These are phyloP conservation scores for Amphimedon queenslandica DNA, from an alignment of 37 sponge, comb jelly and placozoan species.

Conservation along the genomic window DNA sequence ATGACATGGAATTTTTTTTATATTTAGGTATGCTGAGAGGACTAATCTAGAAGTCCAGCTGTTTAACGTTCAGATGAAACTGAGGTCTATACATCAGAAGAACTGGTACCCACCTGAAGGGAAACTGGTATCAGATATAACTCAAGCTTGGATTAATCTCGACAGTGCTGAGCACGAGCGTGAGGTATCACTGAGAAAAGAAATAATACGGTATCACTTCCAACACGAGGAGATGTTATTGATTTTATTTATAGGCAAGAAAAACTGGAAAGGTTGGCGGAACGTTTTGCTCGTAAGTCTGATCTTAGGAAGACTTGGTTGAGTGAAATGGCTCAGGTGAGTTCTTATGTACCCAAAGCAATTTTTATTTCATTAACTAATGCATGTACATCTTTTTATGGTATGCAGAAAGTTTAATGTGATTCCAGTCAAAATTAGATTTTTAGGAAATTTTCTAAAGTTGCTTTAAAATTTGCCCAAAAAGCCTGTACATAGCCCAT, in stretches of 20 bases:
- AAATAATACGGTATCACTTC: slow-evolving; percentile 82
- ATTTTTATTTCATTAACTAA: too few relatives aligned
- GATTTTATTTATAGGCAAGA: too few relatives aligned
- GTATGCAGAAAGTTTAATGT: too few relatives aligned
- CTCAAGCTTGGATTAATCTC: slow-evolving; percentile 91
- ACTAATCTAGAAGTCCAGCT: slow-evolving; percentile 86
- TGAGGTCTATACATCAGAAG: slow-evolving; percentile 77
- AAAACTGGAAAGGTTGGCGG: slow-evolving; percentile 86
- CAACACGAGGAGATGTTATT: too few relatives aligned
- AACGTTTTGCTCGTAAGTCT: slow-evolving; percentile 86
- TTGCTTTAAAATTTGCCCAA: too few relatives aligned
- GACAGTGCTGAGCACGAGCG: slow-evolving; percentile 92
- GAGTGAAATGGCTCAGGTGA: slow-evolving; percentile 76
- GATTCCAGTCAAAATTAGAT: too few relatives aligned
- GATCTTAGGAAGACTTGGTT: slow-evolving; percentile 83
- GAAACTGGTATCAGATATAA: slow-evolving; percentile 89
- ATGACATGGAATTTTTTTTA: background rate
- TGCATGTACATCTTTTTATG: too few relatives aligned
- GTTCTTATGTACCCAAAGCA: too few relatives aligned
- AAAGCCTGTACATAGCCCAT: too few relatives aligned
- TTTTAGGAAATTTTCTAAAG: too few relatives aligned
- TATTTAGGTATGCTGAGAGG: slow-evolving; percentile 77
- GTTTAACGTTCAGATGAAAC: slow-evolving; percentile 91
- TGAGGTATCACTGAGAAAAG: slow-evolving; percentile 87
- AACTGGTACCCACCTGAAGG: slow-evolving; percentile 94